Conservation (phyloP, 2,797 vertebrate genomes). For the Toxotes lorentzi region DNA sequence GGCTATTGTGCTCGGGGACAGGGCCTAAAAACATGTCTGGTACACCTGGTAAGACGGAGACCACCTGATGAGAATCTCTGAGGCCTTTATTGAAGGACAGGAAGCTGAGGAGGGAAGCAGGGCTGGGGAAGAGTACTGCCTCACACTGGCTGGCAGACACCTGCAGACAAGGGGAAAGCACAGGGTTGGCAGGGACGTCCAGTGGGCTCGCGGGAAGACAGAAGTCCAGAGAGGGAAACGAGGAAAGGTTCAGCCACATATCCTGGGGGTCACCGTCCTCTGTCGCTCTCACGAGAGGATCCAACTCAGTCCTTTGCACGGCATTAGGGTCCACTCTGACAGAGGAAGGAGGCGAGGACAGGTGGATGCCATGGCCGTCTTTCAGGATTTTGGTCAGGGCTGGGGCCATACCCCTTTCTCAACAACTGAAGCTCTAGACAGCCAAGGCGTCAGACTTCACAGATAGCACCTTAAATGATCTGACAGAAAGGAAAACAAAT, state of each 20-base stretch:
- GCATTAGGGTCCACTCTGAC: conserved; percentile 85
- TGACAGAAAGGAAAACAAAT: conserved; percentile 11
- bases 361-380: conserved; percentile 88
- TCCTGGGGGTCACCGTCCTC: conserved; percentile 84
- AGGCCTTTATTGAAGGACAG: conserved; percentile 64
- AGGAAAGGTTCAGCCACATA: conserved; percentile 86
- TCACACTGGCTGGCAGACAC: conserved; percentile 82
- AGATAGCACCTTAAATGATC: conserved; percentile 19
- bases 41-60: conserved; percentile 65
- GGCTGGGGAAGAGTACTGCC: conserved; percentile 81
- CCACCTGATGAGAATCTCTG: conserved; percentile 58
- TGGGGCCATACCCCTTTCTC: conserved; percentile 86
- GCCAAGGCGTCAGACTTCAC: conserved; percentile 17
- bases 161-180: conserved; percentile 76
- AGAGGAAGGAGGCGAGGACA: conserved; percentile 86
- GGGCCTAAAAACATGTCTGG: conserved; percentile 69
- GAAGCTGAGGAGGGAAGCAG: conserved; percentile 75
- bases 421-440: neutral
- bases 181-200: conserved; percentile 61
- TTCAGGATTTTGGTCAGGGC: conserved; percentile 89
- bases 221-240: conserved; percentile 81
- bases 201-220: conserved; percentile 80
- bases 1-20: conserved; percentile 63
- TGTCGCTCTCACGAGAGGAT: conserved; percentile 83
- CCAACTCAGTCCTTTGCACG: conserved; percentile 79